These are phyloP conservation scores for Phaenicophaeus curvirostris DNA, from an alignment of 2,797 vertebrate species.

Conservation along the genomic window DNA sequence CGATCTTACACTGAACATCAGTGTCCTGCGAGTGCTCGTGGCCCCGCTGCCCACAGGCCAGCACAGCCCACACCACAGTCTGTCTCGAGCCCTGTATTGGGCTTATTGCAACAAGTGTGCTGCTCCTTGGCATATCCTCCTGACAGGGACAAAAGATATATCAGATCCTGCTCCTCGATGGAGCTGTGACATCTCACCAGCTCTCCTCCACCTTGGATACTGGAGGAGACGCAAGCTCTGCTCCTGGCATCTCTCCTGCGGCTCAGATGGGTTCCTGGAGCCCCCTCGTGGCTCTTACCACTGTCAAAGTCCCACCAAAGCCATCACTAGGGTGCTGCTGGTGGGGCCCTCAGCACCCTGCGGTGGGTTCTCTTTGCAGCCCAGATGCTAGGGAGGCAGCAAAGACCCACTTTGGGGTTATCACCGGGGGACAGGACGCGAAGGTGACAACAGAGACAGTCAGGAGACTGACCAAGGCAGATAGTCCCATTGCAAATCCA, in stretches of 20 bases:
- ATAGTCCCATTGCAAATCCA: not conserved
- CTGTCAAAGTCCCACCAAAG: not conserved
- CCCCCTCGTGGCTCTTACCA: constrained; percentile 56
- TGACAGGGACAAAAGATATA: not conserved
- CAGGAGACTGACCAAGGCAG: not conserved
- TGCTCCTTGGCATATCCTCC: not conserved
- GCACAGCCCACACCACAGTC: not conserved
- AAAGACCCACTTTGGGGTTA: not conserved
- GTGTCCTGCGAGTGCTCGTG: not conserved
- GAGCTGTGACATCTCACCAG: not conserved
- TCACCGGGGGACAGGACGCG: accelerated
- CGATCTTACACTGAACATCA: not conserved
- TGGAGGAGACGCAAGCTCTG: not conserved
- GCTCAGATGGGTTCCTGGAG: constrained; percentile 40
- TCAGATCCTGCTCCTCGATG: not conserved
- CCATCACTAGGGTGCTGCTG: not conserved
- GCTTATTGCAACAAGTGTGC: accelerated
- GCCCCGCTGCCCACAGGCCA: not conserved
- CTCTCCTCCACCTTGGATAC: not conserved
- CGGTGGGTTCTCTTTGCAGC: not conserved
- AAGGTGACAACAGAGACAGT: not conserved
- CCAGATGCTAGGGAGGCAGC: not conserved
- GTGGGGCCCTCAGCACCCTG: not conserved
- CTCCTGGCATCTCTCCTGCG: not conserved
- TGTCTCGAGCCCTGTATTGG: not conserved